Percentiles rank a stretch among this genome's conserved stretches.
Conservation (phyloP, 2,888 invertebrate species). For the Cheiracanthium punctorium region DNA sequence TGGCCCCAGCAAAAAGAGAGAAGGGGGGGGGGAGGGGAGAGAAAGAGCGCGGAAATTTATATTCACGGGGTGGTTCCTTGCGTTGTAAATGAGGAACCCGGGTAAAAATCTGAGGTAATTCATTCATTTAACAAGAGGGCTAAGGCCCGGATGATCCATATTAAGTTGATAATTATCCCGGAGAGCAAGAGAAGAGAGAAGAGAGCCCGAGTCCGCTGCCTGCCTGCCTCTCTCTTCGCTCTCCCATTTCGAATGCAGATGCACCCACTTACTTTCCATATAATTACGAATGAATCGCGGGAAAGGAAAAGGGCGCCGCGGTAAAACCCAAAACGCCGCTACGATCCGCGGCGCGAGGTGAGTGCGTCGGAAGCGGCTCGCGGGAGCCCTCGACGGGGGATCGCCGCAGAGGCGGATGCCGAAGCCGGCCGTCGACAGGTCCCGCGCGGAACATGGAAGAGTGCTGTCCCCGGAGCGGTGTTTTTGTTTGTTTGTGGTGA, state of each 20-base stretch:
- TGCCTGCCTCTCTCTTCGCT: no score
- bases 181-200: neutral
- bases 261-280: constrained; percentile 69
- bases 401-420: neutral
- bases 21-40: constrained; percentile 13
- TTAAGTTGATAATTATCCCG: constrained; percentile 68
- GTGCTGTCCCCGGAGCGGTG: neutral
- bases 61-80: constrained; percentile 67
- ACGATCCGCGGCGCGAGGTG: constrained; percentile 5
- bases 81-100: constrained; percentile 64
- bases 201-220: constrained; percentile 12
- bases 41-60: constrained; percentile 54
- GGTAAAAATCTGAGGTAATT: constrained; percentile 58
- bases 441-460: neutral
- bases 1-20: constrained; percentile 33
- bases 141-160: constrained; percentile 59
- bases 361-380: neutral
- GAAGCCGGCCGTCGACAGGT: neutral
- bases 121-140: constrained; percentile 58
- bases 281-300: constrained; percentile 67
- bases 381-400: neutral
- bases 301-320: constrained; percentile 46
- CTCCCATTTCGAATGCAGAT: constrained; percentile 67
- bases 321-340: constrained; percentile 38
- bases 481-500: neutral